Percentiles rank a stretch among this genome's conserved stretches.
Evolutionary conservation across 2,888 invertebrate genomes (phyloP).

Genomic region (Troides aeacus): DNA sequence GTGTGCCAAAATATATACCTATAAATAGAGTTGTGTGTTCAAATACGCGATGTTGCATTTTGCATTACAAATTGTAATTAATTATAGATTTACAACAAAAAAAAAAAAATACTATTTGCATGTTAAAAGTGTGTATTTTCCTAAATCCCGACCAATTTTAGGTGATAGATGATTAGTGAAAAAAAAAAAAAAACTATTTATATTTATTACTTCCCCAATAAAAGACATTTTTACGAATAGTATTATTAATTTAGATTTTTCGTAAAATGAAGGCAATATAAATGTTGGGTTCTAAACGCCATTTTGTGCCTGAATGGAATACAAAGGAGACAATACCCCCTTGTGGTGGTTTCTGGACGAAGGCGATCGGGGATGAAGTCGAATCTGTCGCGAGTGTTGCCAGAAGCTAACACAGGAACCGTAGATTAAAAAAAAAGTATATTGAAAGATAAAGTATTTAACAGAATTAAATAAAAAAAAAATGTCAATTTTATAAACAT

Average conservation of each 20-base stretch:
- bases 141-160: slow-evolving; percentile 77
- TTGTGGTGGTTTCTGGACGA: slow-evolving; percentile 51
- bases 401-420: slow-evolving; percentile 53
- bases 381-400: slow-evolving; percentile 30
- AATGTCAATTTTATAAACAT: slow-evolving; percentile 72
- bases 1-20: slow-evolving; percentile 55
- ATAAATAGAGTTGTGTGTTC: slow-evolving; percentile 28
- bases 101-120: slow-evolving; percentile 37
- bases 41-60: slow-evolving; percentile 26
- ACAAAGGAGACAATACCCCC: slow-evolving; percentile 68
- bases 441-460: slow-evolving; percentile 57
- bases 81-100: slow-evolving; percentile 27
- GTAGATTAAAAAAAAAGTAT: slow-evolving; percentile 46
- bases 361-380: neutral
- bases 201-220: slow-evolving; percentile 74
- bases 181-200: slow-evolving; percentile 53
- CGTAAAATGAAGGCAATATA: slow-evolving; percentile 70
- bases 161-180: slow-evolving; percentile 61
- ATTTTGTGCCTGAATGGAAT: slow-evolving; percentile 67
- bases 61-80: slow-evolving; percentile 31
- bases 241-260: slow-evolving; percentile 78
- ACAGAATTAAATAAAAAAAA: slow-evolving; percentile 46
- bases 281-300: slow-evolving; percentile 74
- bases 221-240: slow-evolving; percentile 81
- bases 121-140: slow-evolving; percentile 66